Evolutionary conservation across 2,797 vertebrate genomes (phyloP), one percentile per base, ranked within the genome.

Genomic region (Gambusia yucatana): DNA sequence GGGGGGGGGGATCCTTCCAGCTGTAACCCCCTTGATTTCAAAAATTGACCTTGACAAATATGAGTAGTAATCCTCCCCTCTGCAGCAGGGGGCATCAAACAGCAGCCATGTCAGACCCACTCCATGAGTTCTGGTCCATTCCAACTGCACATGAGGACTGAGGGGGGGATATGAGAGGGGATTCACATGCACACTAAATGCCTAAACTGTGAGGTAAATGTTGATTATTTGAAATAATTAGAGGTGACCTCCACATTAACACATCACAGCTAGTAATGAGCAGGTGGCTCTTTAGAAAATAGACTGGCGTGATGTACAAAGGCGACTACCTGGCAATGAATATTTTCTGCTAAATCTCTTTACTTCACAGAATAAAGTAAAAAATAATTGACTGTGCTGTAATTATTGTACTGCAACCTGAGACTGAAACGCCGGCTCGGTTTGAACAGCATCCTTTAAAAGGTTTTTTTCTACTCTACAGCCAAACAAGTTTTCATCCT

Each of bases 11-110:
- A 88, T 85, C 85, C 89, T 86, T 91, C 79, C 85, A 86, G 91
- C 87, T 82, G 88, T 90, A 89, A 75, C 39, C 83, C 82, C 90
- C 86, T 77, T 25, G 86, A 87, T 88, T 93, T 91, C 93, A 93
- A 95, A 94, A 95, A 96, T 95, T 95, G 94, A 96, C 95, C 95
- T 96, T 95, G 96, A 95, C 94, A 95, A 95, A 96, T 94, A 94
- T 91, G 93, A 92, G 92, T 93, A 91, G 88, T 78, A 79, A 87
- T 91, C 87, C 90, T 81, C 63, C 83, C 78, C 83, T 79, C 82
- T 90, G 89, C 91, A 93, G 91, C 86, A 92, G 91, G 90, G 91
- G 92, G 91, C 89, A 91, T 93, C 92, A 92, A 89, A 93, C 86
- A 61, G 85, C 88, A 69, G 90, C 89, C 90, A 90, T 91, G 92